A percentile compares a stretch with the other conserved stretches of the same genome.
phyloP scores from a whole-genome alignment of 2,888 invertebrate species.

The Stenurella melanura region DNA sequence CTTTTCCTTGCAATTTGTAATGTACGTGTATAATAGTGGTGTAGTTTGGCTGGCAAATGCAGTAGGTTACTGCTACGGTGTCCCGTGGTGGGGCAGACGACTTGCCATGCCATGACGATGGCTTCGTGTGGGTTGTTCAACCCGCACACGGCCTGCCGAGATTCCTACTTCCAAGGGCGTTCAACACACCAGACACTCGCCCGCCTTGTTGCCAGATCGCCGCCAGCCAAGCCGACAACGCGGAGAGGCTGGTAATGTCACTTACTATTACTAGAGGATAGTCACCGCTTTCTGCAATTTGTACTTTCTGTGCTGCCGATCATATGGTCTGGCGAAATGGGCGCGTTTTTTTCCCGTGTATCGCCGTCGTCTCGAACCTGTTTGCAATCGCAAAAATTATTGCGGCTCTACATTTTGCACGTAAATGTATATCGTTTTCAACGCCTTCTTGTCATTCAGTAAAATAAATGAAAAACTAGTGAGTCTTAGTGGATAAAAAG shows the following conservation, averaged over 20 bases:
- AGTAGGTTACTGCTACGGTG: not conserved
- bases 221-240: slow-evolving; percentile 11
- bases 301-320: slow-evolving; percentile 1
- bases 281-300: no score
- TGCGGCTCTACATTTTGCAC: no score
- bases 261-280: no score
- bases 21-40: not conserved
- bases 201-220: slow-evolving; percentile 40
- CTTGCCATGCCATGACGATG: slow-evolving; percentile 40
- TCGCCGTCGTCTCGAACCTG: not conserved
- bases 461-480: no score
- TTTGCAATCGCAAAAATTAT: not conserved
- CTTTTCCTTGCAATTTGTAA: not conserved
- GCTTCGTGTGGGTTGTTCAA: slow-evolving; percentile 47
- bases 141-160: slow-evolving; percentile 52
- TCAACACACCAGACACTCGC: slow-evolving; percentile 50
- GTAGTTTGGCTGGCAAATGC: not conserved
- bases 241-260: slow-evolving; percentile 17
- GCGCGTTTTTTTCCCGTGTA: not conserved
- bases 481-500: no score
- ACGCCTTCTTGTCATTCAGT: no score
- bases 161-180: slow-evolving; percentile 61
- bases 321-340: not conserved
- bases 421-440: no score
- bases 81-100: slow-evolving; percentile 20